Base-by-base conservation (phyloP, 2,113 vertebrate genomes). In the Plecturocebus donacophilus region DNA sequence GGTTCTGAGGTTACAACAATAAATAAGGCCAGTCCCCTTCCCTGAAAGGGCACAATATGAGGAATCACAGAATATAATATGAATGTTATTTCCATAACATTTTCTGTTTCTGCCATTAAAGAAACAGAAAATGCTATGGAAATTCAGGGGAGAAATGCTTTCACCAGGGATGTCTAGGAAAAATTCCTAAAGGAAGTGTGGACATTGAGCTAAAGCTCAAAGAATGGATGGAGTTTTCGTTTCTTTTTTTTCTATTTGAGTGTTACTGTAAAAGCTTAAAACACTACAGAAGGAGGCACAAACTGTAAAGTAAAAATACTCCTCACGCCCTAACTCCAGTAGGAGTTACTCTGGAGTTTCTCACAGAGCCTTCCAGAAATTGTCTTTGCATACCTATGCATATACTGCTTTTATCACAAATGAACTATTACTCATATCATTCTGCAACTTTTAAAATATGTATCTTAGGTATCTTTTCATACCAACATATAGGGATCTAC, bases 251-350 rank as follows among this genome's bases (percentile, higher is more conserved):
- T n/a, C 25, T 61, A 75, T 90, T 52, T 42, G 49, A 56, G 14
- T 87, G n/a, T 93, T 84, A 88, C 1, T 64, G 14, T 77, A 56
- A 87, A 89, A 94, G 87, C 6, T 81, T 91, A 58, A 61, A 96
- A 79, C 40, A 79, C 38, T 90, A 40, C 64, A 47, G 35, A 45
- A 49, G 12, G 38, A 10, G 13, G 14, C 42, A 81, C 77, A 93
- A 56, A 20, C 42, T 92, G 47, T 85, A 95, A 80, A 92, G 35
- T 40, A 47, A 96, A 94, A 80, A 42, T 49, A 58, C 14, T 38
- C 21, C 45, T 86, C 3, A 25, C 27, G 30, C 16, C 4, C 42
- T 77, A 66, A 89, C 17, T 85, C 84, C 58, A 82, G 12, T 25
- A 7, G 38, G 30, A 58, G 23, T 89, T 38, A 68, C 25, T 85